Percentiles rank a stretch among this genome's conserved stretches.
phyloP scores from a whole-genome alignment of 2,797 vertebrate species.

The Lepus oiostolus region DNA sequence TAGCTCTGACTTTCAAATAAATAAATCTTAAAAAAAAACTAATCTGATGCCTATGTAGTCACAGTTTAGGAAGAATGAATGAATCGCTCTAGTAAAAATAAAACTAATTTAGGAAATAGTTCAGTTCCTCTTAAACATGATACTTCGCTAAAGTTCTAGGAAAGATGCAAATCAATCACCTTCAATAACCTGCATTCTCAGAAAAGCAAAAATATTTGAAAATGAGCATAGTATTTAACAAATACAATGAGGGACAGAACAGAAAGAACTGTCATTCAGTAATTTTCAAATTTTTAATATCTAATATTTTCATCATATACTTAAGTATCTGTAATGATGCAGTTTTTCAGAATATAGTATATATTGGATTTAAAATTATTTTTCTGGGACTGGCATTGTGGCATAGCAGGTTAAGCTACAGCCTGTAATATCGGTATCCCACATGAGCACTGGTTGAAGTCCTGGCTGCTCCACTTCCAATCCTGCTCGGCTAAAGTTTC shows the following conservation, averaged over 20 bases:
- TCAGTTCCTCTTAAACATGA: not conserved
- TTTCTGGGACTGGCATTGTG: too few relatives aligned
- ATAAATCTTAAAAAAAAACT: too few relatives aligned
- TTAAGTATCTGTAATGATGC: not conserved
- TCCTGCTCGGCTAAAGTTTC: too few relatives aligned
- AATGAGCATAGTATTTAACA: not conserved
- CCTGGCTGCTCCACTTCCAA: too few relatives aligned
- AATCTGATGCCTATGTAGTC: not conserved
- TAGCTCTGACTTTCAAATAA: too few relatives aligned
- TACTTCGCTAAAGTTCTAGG: conserved; percentile 18
- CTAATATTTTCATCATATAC: not conserved
- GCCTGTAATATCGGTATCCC: too few relatives aligned
- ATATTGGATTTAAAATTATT: conserved; percentile 2
- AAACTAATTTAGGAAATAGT: conserved; percentile 11
- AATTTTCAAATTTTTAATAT: not conserved
- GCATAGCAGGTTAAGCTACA: too few relatives aligned
- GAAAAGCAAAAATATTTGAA: conserved; percentile 24
- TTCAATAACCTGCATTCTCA: not conserved
- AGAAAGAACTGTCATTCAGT: not conserved
- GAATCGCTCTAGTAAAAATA: conserved; percentile 35
- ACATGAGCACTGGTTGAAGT: too few relatives aligned
- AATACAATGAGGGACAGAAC: not conserved
- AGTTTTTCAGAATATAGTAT: not conserved
- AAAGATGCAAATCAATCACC: not conserved
- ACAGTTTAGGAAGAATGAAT: conserved; percentile 11